These are phyloP conservation scores for Paguma larvata DNA, from an alignment of 2,797 vertebrate species.

Conservation along the genomic window DNA sequence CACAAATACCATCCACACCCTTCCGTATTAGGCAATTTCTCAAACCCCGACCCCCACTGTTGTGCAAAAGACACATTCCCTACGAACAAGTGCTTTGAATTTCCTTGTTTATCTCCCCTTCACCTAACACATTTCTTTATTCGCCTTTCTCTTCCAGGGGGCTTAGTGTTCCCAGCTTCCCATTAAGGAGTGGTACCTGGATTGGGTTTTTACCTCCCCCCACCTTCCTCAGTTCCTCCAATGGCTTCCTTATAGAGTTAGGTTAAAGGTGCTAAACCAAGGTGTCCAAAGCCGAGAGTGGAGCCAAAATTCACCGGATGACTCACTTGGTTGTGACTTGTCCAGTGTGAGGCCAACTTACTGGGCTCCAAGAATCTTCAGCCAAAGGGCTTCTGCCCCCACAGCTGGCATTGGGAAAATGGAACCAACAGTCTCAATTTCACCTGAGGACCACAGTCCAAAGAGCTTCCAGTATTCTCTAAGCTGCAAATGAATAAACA, in stretches of 20 bases:
- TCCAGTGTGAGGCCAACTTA: background rate
- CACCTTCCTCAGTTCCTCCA: background rate
- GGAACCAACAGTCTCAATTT: background rate
- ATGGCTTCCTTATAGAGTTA: background rate
- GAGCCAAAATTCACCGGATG: constrained; percentile 27
- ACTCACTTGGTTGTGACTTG: constrained; percentile 28
- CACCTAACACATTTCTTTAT: background rate
- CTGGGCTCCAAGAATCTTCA: constrained; percentile 3
- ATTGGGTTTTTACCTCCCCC: background rate
- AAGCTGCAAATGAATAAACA: background rate
- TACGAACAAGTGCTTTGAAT: background rate
- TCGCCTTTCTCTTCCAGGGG: background rate
- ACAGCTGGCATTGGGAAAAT: background rate
- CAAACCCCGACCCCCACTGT: background rate
- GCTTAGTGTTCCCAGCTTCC: background rate
- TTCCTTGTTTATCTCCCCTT: background rate
- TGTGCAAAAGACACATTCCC: background rate
- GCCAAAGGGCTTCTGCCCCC: background rate
- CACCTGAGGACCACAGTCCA: background rate
- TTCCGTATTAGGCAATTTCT: constrained; percentile 35
- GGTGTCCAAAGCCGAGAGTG: background rate
- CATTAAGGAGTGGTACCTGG: background rate
- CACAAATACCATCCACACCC: background rate
- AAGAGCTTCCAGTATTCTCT: background rate
- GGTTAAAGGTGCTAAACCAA: background rate